Base-by-base conservation (phyloP, 2,797 vertebrate genomes). In the Chelon auratus region DNA sequence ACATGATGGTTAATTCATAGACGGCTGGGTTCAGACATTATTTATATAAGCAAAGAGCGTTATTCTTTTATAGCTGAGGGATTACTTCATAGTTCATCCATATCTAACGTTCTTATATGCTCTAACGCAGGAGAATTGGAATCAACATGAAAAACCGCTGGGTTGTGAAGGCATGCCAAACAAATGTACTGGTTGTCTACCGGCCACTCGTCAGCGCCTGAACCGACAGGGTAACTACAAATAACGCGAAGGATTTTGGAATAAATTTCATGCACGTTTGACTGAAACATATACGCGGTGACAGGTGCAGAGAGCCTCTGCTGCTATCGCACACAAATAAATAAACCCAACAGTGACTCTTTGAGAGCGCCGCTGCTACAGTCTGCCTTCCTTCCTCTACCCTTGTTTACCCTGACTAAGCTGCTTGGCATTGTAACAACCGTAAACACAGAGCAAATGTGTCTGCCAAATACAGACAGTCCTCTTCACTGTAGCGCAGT, bases 361-460 rank as follows among this genome's bases (percentile, higher is more conserved):
- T 69, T 87, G 80, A 85, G 74, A 75, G 68, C 62, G 51, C 50
- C 61, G 54, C 47, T 67, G 75, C 63, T 48, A 77, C 81, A 86
- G 61, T 82, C 76, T 69, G 57, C 67, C 71, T 56, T 62, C 67
- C 71, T 56, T 62, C 81, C 74, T 69, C 76, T 52, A 58, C 64
- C 52, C 77, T 66, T 78, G 72, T 83, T 80, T 65, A 77, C 72
- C 80, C 75, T 58, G 82, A 84, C 81, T 81, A 84, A 90, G 84
- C 89, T 50, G 83, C 77, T 83, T 87, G 80, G 86, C 77, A 78
- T 72, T 76, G 71, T 79, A 83, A 86, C 80, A 87, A 73, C 65
- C 78, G 62, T 77, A 87, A 90, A 85, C 82, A 87, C 65, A 85
- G 51, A 83, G 84, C 62, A 73, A 81, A 83, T 65, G 64, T 77